Evolutionary conservation across 2,888 invertebrate genomes (phyloP).

Genomic region (Liopterus haemorrhoidalis): DNA sequence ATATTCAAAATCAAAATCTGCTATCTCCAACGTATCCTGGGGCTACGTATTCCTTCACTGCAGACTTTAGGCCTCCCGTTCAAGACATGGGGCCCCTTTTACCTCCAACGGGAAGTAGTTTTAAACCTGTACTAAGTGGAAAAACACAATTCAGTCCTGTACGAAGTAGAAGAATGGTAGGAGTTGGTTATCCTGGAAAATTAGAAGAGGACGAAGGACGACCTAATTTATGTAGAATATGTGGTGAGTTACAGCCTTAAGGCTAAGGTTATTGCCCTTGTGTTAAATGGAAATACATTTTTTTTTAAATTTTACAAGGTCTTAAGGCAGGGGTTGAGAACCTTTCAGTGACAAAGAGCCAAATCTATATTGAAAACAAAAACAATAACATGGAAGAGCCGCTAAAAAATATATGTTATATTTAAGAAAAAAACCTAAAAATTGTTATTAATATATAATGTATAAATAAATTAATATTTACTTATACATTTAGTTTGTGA

Average conservation of each 20-base stretch:
- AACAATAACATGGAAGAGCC: too few species aligned
- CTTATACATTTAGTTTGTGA: too few species aligned
- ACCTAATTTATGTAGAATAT: slow-evolving; percentile 88
- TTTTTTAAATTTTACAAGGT: too few species aligned
- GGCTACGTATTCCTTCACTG: slow-evolving; percentile 77
- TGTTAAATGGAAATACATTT: slow-evolving; percentile 3
- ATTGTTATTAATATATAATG: too few species aligned
- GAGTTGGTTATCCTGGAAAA: slow-evolving; percentile 26
- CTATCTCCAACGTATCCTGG: slow-evolving; percentile 62
- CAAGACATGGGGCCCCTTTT: slow-evolving; percentile 52
- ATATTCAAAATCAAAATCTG: slow-evolving; percentile 57
- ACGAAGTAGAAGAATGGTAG: slow-evolving; percentile 14
- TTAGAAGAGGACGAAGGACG: slow-evolving; percentile 53
- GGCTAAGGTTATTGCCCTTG: not conserved
- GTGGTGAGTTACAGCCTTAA: slow-evolving; percentile 52
- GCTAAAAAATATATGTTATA: too few species aligned
- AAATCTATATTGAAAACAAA: too few species aligned
- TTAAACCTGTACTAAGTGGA: slow-evolving; percentile 50
- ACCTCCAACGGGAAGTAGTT: slow-evolving; percentile 51
- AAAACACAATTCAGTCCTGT: slow-evolving; percentile 17
- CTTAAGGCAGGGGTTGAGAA: too few species aligned
- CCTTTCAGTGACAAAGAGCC: too few species aligned
- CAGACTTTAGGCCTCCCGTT: slow-evolving; percentile 66
- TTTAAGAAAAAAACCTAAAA: too few species aligned
- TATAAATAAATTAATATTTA: too few species aligned